Percentiles rank a stretch among this genome's conserved stretches.
phyloP scores from a whole-genome alignment of 2,888 invertebrate genomes.

The Habrosyne pyritoides region DNA sequence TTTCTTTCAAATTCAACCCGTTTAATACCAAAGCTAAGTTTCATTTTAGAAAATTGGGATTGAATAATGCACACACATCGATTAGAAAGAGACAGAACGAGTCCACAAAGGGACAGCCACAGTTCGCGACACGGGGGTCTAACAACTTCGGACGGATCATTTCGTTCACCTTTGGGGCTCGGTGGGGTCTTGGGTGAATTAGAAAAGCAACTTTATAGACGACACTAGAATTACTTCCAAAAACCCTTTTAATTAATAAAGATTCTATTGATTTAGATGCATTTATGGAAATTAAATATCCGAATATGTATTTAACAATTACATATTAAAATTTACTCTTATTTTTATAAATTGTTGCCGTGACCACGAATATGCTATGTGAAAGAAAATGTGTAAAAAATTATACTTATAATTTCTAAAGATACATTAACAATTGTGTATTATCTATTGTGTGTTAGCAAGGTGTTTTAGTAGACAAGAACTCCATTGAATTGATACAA shows the following conservation, averaged over 20 bases:
- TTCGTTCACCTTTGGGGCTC: conserved; percentile 64
- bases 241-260: no score
- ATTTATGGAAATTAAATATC: not conserved
- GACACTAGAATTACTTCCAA: not conserved
- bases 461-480: not conserved
- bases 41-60: not conserved
- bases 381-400: not conserved
- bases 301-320: not conserved
- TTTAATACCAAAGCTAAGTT: not conserved
- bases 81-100: conserved; percentile 23
- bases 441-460: not conserved
- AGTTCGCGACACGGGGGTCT: conserved; percentile 61
- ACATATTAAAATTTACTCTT: not conserved
- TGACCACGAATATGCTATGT: not conserved
- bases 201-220: conserved; percentile 16
- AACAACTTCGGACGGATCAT: conserved; percentile 76
- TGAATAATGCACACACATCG: conserved; percentile 7
- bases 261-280: no score
- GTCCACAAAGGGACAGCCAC: conserved; percentile 39
- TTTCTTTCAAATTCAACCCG: not conserved
- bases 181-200: conserved; percentile 35
- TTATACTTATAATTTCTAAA: not conserved
- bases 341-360: not conserved
- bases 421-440: not conserved
- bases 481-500: not conserved